Conservation (phyloP, 2,113 vertebrate species). For the Sapajus apella region DNA sequence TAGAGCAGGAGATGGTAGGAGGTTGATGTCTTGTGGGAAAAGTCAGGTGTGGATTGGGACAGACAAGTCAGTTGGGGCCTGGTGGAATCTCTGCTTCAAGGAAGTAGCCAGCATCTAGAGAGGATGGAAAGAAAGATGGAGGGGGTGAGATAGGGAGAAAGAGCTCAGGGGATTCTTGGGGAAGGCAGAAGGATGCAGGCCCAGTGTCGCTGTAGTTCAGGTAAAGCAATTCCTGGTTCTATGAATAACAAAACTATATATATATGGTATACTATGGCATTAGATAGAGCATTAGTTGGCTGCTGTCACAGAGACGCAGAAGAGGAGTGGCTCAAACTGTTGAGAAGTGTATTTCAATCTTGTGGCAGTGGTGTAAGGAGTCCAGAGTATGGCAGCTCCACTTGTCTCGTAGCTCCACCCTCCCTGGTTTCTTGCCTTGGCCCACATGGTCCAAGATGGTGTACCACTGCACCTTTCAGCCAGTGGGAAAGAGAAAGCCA, state of each 20-base stretch:
- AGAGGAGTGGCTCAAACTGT: background rate
- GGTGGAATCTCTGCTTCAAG: background rate
- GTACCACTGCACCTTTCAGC: too few species aligned
- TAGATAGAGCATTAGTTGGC: background rate
- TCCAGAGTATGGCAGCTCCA: background rate
- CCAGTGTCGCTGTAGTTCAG: background rate
- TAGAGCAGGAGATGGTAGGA: background rate
- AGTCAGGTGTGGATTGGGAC: background rate
- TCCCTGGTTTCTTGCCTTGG: too few species aligned
- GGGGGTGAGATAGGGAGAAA: background rate
- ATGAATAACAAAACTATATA: background rate
- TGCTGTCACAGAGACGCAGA: background rate
- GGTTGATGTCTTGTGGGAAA: background rate
- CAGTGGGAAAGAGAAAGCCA: too few species aligned
- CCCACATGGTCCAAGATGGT: too few species aligned
- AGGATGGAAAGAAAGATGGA: background rate
- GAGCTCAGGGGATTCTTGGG: background rate
- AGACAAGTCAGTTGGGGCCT: background rate
- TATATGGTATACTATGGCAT: background rate
- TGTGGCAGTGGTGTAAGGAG: background rate
- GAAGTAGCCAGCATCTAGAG: background rate
- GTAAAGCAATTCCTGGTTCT: background rate
- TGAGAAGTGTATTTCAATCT: background rate
- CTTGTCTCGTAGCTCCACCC: too few species aligned
- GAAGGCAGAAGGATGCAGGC: background rate